phyloP scores from a whole-genome alignment of 1,140 invertebrate species.

The Pemphigus obesinymphae region DNA sequence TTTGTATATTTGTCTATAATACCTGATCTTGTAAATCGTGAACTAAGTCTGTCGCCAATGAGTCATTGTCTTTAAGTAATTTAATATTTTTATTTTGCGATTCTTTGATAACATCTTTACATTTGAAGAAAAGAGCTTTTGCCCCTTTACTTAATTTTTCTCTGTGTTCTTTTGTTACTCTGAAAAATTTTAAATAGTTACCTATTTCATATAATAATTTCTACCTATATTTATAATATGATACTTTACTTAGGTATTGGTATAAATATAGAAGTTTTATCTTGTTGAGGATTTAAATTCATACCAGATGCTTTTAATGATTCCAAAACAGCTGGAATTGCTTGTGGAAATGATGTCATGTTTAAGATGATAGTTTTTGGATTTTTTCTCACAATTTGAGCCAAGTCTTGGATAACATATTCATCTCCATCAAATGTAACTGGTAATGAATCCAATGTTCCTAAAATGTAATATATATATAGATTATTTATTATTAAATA shows the following conservation, averaged over 20 bases:
- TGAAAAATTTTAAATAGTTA: constrained; percentile 48
- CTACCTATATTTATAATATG: too few species aligned
- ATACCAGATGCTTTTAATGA: constrained; percentile 74
- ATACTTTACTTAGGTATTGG: constrained; percentile 77
- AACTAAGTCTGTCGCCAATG: constrained; percentile 63
- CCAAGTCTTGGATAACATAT: constrained; percentile 80
- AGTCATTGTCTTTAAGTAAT: constrained; percentile 55
- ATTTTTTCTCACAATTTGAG: constrained; percentile 80
- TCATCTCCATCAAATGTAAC: constrained; percentile 75
- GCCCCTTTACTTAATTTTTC: constrained; percentile 82
- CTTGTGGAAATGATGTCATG: constrained; percentile 76
- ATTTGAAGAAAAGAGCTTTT: constrained; percentile 74
- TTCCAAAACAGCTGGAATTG: constrained; percentile 69
- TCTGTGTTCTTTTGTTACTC: constrained; percentile 85
- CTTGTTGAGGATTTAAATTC: constrained; percentile 91
- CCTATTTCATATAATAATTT: too few species aligned
- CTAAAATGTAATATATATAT: constrained; percentile 50
- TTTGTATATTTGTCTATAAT: constrained; percentile 18
- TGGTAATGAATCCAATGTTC: constrained; percentile 70
- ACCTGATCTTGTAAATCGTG: constrained; percentile 62
- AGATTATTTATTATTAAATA: not conserved
- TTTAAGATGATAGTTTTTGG: constrained; percentile 81
- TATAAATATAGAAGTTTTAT: constrained; percentile 82
- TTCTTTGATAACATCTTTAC: constrained; percentile 70
- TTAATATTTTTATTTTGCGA: constrained; percentile 71